Base-by-base conservation (phyloP, 2,888 invertebrate species). In the Doris montereyensis region DNA sequence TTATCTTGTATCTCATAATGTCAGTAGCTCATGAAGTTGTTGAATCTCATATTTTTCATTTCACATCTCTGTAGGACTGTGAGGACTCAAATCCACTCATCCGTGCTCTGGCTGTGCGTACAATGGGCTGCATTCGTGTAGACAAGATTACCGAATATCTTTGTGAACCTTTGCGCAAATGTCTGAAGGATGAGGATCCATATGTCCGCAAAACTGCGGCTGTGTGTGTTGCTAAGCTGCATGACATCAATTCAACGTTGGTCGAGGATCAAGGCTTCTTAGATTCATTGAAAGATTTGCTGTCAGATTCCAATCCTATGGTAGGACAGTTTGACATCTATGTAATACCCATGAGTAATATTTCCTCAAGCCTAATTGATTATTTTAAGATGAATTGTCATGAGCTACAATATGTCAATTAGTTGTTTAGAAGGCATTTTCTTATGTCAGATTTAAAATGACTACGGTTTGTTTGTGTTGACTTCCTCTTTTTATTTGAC, bases 271-370 rank as follows among this genome's bases (percentile, higher is more conserved):
- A 99, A 94, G 99, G 98, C 35, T 99, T 99, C 92, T 93, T 99
- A 84, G 99, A 99, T 91, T 97, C 98, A 88, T 92, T 99, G 32
- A 97, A 97, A 91, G 99, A 99, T 92, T 93, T 99, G 75, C 93
- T 99, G 58, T 98, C 98, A 72, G 99, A 99, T 92, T 99, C 99
- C 0, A 99, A 99, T 93, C 99, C 99, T 0, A 99, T 99, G 99
- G 99, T 94, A 89, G 65, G 85, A n/a, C n/a, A n/a, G n/a, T n/a
- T n/a, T n/a, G n/a, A n/a, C n/a, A n/a, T n/a, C n/a, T n/a, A n/a
- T n/a, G n/a, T n/a, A n/a, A n/a, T n/a, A n/a, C n/a, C n/a, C n/a
- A n/a, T n/a, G n/a, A n/a, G n/a, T n/a, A n/a, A n/a, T n/a, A n/a
- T n/a, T n/a, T n/a, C n/a, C n/a, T n/a, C n/a, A n/a, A n/a, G n/a